phyloP scores from a whole-genome alignment of 2,113 vertebrate species.

The Probosciger aterrimus region DNA sequence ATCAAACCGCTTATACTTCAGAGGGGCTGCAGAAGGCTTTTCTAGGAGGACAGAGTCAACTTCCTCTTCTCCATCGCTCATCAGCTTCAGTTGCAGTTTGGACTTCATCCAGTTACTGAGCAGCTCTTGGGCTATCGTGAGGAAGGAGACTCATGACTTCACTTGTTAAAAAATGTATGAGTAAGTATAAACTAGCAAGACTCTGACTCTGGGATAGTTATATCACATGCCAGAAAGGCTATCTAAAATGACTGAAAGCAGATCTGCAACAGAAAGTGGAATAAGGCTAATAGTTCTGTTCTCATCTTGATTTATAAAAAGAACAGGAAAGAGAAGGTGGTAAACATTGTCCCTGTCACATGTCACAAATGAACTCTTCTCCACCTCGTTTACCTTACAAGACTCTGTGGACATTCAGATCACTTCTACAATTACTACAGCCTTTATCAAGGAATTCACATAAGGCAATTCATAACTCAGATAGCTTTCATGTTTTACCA shows the following conservation, averaged over 20 bases:
- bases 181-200: not conserved
- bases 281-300: not conserved
- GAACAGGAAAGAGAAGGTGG: not conserved
- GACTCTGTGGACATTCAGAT: not conserved
- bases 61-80: slow-evolving; percentile 71
- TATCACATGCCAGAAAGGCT: not conserved
- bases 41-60: not conserved
- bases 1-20: slow-evolving; percentile 79
- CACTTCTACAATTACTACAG: not conserved
- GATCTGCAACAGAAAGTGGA: not conserved
- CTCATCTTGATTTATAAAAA: not conserved
- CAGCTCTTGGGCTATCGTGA: slow-evolving; percentile 81
- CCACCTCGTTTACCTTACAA: not conserved
- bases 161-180: not conserved
- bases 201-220: not conserved
- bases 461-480: not conserved
- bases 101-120: slow-evolving; percentile 84
- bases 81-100: slow-evolving; percentile 80
- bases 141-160: not conserved
- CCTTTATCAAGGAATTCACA: not conserved
- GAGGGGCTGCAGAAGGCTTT: not conserved
- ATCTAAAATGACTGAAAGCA: not conserved
- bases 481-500: not conserved
- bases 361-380: not conserved
- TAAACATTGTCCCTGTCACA: not conserved